phyloP scores from a whole-genome alignment of 2,888 invertebrate species.

The Drosophila aldrichi region DNA sequence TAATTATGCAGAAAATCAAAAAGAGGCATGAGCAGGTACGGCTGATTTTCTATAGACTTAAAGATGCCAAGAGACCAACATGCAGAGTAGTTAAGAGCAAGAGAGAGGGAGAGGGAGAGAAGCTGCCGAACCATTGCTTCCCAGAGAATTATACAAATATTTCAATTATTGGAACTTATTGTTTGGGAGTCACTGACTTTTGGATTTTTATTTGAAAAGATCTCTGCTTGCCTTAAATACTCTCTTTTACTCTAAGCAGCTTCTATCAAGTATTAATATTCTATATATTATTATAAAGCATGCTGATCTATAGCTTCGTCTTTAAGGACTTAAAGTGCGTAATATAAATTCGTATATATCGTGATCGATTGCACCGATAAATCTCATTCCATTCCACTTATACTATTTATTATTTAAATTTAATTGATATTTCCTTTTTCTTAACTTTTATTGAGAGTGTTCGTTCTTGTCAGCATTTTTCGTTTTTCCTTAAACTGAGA shows the following conservation, averaged over 20 bases:
- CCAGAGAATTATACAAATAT: background rate
- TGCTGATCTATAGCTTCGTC: no score
- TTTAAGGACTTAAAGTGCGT: no score
- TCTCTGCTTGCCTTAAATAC: background rate
- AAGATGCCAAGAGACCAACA: background rate
- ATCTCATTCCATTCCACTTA: no score
- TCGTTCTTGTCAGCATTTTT: background rate
- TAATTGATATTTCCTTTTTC: background rate
- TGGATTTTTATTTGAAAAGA: background rate
- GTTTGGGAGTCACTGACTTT: background rate
- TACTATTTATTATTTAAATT: background rate
- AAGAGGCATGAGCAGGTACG: constrained; percentile 6
- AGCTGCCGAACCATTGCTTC: background rate
- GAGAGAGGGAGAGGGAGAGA: background rate
- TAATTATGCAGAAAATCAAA: constrained; percentile 46
- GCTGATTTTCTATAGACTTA: constrained; percentile 18
- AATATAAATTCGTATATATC: no score
- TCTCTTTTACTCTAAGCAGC: no score
- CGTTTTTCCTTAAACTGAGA: background rate
- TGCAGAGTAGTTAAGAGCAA: background rate
- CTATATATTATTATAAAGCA: no score
- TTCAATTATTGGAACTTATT: background rate
- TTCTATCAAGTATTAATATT: no score
- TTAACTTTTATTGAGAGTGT: background rate
- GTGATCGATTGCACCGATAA: no score